Evolutionary conservation across 2,113 vertebrate species (phyloP), one percentile per base, ranked within the genome.

Genomic region (Strix aluco): DNA sequence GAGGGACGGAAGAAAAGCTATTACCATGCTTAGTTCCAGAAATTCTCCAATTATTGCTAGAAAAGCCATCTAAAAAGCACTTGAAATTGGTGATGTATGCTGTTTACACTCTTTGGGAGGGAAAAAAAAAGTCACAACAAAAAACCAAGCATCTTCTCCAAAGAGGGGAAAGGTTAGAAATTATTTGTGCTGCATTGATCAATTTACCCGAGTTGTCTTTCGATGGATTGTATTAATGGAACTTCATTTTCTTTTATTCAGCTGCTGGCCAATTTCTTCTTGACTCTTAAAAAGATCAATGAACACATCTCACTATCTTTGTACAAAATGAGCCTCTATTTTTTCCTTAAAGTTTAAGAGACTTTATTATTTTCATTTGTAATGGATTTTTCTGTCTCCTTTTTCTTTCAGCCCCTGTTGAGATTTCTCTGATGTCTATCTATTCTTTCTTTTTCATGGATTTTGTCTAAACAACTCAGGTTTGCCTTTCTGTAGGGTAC

Each of bases 201-300:
- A 98, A 98, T 98, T 98, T 98, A 97, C 97, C 89, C 7, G 6
- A 98, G 98, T 98, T 98, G 98, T 98, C 97, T 98, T 98, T 98
- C 94, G 47, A 97, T 97, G 97, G 97, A 98, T 98, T 97, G 96
- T 98, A 97, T 98, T 98, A 98, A 98, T 98, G 97, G 98, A 98
- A 98, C 97, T 98, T 98, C 97, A 98, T 98, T 98, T 98, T 98
- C 98, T 98, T 98, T 97, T 97, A 98, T 98, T 98, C 98, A 95
- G 96, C 97, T 92, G 95, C 95, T 65, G 70, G 96, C 97, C 98
- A 98, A 98, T 98, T 98, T 98, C 97, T 97, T 95, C 97, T 97
- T 80, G 81, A 98, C 97, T 98, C 98, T 97, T 97, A 97, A 97
- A 98, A 97, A 98, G 98, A 98, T 98, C 98, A 98, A 98, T 98